Base-by-base conservation (phyloP, 53 echinoderm and acorn worm genomes). In the Apostichopus leukothele region DNA sequence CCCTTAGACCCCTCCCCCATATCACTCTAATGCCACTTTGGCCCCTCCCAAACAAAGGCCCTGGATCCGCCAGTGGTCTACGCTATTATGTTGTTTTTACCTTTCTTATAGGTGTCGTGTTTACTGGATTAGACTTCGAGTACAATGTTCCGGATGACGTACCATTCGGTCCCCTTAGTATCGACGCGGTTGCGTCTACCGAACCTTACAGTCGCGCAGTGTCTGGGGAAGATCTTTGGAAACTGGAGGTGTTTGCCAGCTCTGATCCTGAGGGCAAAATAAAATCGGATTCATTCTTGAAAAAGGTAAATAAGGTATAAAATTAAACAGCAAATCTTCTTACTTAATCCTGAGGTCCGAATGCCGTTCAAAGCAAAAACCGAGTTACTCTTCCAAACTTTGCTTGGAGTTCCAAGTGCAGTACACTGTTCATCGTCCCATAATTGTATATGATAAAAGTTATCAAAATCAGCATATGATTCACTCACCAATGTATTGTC, bases 51-150 rank as follows among this genome's bases (percentile, higher is more conserved):
- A n/a, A n/a, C n/a, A n/a, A n/a, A n/a, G n/a, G n/a, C n/a, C n/a
- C n/a, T n/a, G n/a, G n/a, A n/a, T n/a, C n/a, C n/a, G n/a, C n/a
- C n/a, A n/a, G n/a, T n/a, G n/a, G n/a, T n/a, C n/a, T n/a, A n/a
- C n/a, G n/a, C n/a, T 63, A 13, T 63, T 13, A 13, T 71, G 5
- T 68, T 68, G 5, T 68, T 71, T 71, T 71, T 71, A 16, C 71
- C 6, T 13, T 71, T 71, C 16, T 18, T 71, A n/a, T 71, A 86
- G 86, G 86, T 18, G 86, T 68, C 16, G 86, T 86, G 39, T 86
- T 86, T 16, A 61, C 67, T 5, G 63, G 61, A 59, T 51, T 86
- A 66, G n/a, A 59, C 10, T 81, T 81, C 51, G 81, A 81, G 5
- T 54, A 52, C 11, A 81, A 12, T 19, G n/a, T 86, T 5, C 86